phyloP scores from a whole-genome alignment of 2,888 invertebrate genomes.

The Nomada lathburiana region DNA sequence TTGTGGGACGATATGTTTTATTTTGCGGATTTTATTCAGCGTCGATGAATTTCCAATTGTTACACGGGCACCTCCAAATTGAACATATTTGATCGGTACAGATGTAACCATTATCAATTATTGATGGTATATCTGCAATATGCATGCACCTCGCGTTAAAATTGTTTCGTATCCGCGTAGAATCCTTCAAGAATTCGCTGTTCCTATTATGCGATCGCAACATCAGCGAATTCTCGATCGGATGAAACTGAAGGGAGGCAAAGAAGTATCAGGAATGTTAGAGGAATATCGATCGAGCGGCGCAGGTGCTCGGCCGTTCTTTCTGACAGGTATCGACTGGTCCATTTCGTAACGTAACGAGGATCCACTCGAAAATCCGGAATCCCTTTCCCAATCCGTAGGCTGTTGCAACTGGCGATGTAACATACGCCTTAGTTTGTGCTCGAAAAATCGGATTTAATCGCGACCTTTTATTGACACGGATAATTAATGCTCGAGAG shows the following conservation, averaged over 20 bases:
- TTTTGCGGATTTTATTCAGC: background rate
- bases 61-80: too few species aligned
- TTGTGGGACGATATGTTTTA: background rate
- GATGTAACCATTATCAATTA: too few species aligned
- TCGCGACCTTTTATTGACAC: conserved; percentile 27
- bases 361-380: conserved; percentile 57
- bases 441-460: conserved; percentile 12
- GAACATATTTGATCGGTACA: too few species aligned
- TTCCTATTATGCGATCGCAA: conserved; percentile 4
- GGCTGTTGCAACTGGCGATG: conserved; percentile 44
- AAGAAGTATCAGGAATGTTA: conserved; percentile 59
- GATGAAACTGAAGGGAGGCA: conserved; percentile 41
- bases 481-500: background rate
- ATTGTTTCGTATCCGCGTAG: background rate
- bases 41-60: too few species aligned
- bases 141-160: background rate
- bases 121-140: too few species aligned
- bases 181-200: background rate
- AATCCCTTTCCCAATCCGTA: conserved; percentile 40
- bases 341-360: conserved; percentile 63
- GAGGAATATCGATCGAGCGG: conserved; percentile 48
- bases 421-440: conserved; percentile 24
- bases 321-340: conserved; percentile 36
- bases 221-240: conserved; percentile 12
- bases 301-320: conserved; percentile 24